phyloP scores from a whole-genome alignment of 2,888 invertebrate species.

The Nezara viridula region DNA sequence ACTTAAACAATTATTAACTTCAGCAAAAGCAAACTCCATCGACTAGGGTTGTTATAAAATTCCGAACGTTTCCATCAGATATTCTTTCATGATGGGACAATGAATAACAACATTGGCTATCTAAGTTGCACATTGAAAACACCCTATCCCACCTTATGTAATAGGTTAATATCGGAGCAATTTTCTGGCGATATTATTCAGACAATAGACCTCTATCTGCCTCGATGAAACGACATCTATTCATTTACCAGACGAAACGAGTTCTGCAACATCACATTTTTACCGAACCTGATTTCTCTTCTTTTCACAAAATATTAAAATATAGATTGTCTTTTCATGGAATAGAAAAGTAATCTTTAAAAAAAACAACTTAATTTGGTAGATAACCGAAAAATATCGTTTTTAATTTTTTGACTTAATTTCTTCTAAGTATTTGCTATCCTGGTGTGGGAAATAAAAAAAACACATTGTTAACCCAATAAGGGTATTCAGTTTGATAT shows the following conservation, averaged over 20 bases:
- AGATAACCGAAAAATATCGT: no score
- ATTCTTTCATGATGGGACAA: background rate
- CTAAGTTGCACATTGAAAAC: constrained; percentile 26
- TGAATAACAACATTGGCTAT: background rate
- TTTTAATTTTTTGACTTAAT: no score
- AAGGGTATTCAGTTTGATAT: no score
- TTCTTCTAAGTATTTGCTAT: no score
- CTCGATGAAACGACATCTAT: constrained; percentile 8
- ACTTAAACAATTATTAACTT: no score
- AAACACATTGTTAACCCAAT: no score
- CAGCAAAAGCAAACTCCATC: no score
- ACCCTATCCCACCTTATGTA: background rate
- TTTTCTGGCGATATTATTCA: constrained; percentile 47
- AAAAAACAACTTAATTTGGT: no score
- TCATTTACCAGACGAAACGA: constrained; percentile 12
- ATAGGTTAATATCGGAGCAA: constrained; percentile 34
- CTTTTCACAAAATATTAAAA: constrained; percentile 6
- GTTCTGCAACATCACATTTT: constrained; percentile 42
- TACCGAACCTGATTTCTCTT: constrained; percentile 20
- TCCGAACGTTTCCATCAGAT: background rate
- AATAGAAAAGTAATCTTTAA: background rate
- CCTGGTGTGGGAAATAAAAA: no score
- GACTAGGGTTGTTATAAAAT: no score
- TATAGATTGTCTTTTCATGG: background rate
- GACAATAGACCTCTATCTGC: background rate